phyloP scores from a whole-genome alignment of 2,113 vertebrate genomes.

The Dendrocopos noguchii region DNA sequence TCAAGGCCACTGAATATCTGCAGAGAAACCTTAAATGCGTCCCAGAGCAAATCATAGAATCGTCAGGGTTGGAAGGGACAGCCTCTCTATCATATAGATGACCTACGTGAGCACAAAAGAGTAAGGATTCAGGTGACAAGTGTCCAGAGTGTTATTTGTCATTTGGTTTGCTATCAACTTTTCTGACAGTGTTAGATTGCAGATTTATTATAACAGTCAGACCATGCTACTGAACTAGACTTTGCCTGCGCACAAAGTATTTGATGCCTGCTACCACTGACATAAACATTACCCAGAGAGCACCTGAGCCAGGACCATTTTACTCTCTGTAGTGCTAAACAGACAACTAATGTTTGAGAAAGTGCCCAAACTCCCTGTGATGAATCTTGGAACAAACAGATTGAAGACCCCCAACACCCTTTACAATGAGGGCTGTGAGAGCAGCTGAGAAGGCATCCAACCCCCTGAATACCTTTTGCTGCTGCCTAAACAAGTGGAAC shows the following conservation, averaged over 20 bases:
- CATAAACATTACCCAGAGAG: background rate
- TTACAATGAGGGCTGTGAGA: background rate
- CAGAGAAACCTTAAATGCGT: background rate
- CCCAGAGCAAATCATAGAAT: background rate
- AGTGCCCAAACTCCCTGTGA: background rate
- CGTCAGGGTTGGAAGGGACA: background rate
- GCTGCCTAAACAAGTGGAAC: background rate
- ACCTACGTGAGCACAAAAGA: background rate
- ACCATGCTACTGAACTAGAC: background rate
- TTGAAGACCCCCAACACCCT: background rate
- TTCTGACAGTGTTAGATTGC: background rate
- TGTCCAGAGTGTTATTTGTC: background rate
- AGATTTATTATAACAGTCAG: background rate
- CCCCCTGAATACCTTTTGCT: background rate
- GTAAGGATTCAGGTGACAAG: background rate
- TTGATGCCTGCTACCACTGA: background rate
- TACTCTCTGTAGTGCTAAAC: background rate
- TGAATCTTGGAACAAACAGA: background rate
- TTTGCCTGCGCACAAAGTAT: background rate
- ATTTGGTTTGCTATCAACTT: background rate
- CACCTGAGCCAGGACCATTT: background rate
- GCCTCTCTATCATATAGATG: background rate
- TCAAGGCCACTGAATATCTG: background rate
- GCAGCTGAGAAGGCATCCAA: background rate
- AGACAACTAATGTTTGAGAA: background rate